Evolutionary conservation across 2,888 invertebrate genomes (phyloP), one percentile per base, ranked within the genome.

Genomic region (Himalopsyche anomala): DNA sequence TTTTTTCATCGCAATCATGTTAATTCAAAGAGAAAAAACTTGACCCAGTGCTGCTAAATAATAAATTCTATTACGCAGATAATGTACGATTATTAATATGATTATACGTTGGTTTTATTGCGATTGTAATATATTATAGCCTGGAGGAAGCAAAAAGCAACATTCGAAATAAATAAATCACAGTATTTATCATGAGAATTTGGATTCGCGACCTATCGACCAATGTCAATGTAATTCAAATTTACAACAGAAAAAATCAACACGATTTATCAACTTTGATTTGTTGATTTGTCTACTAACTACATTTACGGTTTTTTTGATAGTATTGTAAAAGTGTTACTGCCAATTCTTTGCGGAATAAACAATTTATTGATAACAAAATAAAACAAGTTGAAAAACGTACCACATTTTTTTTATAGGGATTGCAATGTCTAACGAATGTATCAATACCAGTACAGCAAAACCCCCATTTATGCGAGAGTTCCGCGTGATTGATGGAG

Each of bases 101-200:
- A 74, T 74, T 74, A 36, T 74, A 74, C 36, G 74, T 36, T 74
- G 36, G 12, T 74, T 74, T 74, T 36, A 74, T 74, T 19, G 62
- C 62, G 19, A 19, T 62, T 28, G 19, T 62, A 62, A 51, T 51
- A 51, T n/a, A 19, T 62, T 62, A 19, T 62, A 62, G 74, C 74
- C 74, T 36, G 36, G 74, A 74, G 74, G 28, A 36, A 15, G 15
- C 74, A 15, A 15, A 74, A 74, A 74, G 36, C 74, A 74, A 74
- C 74, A 74, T 74, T 38, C 74, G 36, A 36, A 74, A 74, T 74
- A 74, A 74, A 74, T 36, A 74, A 74, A 74, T 74, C 19, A 74
- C 8, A 36, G 36, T 36, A 36, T 74, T 69, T 69, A 69, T 69
- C 69, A 69, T 69, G 28, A 69, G 36, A 69, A 19, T 19, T 74